These are phyloP conservation scores for Hylaeus anthracinus DNA, from an alignment of 1,140 invertebrate genomes.

Conservation along the genomic window DNA sequence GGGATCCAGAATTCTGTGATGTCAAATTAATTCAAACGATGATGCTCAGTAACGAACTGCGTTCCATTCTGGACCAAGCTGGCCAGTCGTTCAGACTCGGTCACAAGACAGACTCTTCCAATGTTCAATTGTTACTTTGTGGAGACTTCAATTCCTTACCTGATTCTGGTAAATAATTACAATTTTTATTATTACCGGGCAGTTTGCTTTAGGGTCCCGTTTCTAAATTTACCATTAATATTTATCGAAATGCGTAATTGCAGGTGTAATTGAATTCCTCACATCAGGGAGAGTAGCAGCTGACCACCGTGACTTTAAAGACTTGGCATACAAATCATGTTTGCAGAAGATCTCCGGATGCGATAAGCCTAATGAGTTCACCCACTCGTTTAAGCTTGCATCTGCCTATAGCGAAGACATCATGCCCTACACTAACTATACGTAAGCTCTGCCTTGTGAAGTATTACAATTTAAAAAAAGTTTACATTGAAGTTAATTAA, in stretches of 20 bases:
- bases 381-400: constrained; percentile 96
- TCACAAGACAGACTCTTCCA: constrained; percentile 87
- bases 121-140: constrained; percentile 96
- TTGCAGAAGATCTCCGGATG: constrained; percentile 93
- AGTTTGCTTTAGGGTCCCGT: too few relatives aligned
- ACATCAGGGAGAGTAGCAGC: constrained; percentile 92
- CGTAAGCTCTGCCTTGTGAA: constrained; percentile 84
- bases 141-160: constrained; percentile 99
- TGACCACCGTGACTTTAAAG: constrained; percentile 98
- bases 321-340: constrained; percentile 95
- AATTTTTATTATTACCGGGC: too few relatives aligned
- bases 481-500: too few relatives aligned
- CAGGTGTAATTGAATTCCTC: constrained; percentile 98
- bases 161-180: constrained; percentile 89
- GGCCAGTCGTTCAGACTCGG: constrained; percentile 84
- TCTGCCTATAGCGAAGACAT: constrained; percentile 97
- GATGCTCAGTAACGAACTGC: constrained; percentile 98
- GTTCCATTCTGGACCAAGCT: constrained; percentile 91
- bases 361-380: constrained; percentile 93
- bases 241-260: constrained; percentile 17
- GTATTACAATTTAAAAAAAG: background rate
- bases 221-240: too few relatives aligned
- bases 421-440: constrained; percentile 99
- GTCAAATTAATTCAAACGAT: constrained; percentile 99
- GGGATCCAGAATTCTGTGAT: constrained; percentile 99